phyloP scores from a whole-genome alignment of 2,797 vertebrate species.

The Setipinna tenuifilis region DNA sequence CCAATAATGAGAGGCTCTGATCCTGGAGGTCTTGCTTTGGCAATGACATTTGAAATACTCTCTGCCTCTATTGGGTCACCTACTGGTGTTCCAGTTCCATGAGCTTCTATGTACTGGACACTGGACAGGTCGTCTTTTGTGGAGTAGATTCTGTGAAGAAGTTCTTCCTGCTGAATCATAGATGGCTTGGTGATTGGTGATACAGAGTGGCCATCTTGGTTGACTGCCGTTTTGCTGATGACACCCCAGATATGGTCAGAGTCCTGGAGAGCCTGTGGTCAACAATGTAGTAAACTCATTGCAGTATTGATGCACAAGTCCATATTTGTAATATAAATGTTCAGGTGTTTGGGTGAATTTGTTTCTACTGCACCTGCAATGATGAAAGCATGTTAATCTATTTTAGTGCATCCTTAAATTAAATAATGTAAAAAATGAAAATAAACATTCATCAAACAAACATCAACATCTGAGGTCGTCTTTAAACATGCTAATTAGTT shows the following conservation, averaged over 20 bases:
- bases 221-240: slow-evolving; percentile 75
- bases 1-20: slow-evolving; percentile 70
- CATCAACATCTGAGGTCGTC: too few relatives aligned
- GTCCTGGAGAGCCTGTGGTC: slow-evolving; percentile 76
- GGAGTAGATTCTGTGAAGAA: slow-evolving; percentile 76
- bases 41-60: slow-evolving; percentile 74
- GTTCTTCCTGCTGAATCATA: slow-evolving; percentile 77
- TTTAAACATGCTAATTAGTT: too few relatives aligned
- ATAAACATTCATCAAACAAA: too few relatives aligned
- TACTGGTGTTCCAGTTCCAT: slow-evolving; percentile 80
- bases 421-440: too few relatives aligned
- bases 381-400: too few relatives aligned
- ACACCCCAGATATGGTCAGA: slow-evolving; percentile 82
- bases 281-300: slow-evolving; percentile 33
- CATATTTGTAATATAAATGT: neutral
- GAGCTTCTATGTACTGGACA: slow-evolving; percentile 81
- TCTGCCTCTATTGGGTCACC: slow-evolving; percentile 80
- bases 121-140: slow-evolving; percentile 62
- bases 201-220: slow-evolving; percentile 71
- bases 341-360: too few relatives aligned
- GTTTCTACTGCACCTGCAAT: too few relatives aligned
- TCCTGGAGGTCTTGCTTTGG: slow-evolving; percentile 64
- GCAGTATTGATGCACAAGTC: neutral
- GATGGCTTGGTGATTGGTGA: slow-evolving; percentile 83
- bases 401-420: too few relatives aligned